Base-by-base conservation (phyloP, 2,888 invertebrate genomes). In the Trichopria drosophilae region DNA sequence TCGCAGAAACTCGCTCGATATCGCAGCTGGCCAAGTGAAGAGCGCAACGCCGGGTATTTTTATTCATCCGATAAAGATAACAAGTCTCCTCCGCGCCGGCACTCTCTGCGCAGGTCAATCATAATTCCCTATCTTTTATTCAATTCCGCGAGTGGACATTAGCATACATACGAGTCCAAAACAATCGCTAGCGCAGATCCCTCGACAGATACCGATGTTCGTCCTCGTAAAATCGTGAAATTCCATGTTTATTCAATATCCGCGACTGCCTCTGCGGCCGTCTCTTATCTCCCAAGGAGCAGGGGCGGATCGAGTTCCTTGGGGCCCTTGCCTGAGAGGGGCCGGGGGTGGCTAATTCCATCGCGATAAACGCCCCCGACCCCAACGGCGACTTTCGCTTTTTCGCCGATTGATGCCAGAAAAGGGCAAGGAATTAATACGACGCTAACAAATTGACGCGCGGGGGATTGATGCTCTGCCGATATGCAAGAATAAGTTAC, bases 211-310 rank as follows among this genome's bases (percentile, higher is more conserved):
- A 73, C 57, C 40, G 28, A 44, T 42, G 58, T 64, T 66, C 48
- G 65, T 60, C 61, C 62, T 69, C 71, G 58, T 72, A 70, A 73
- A 73, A 75, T 73, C 69, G 73, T 68, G 69, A 66, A 71, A 72
- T 70, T 72, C 66, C 65, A 75, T 74, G 72, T 73, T 71, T 72
- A 74, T 75, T 74, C 74, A 73, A 75, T 73, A 75, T 70, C 58
- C 55, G 53, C 52, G 53, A 36, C 47, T 32, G 52, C 50, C 28
- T 35, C 40, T 13, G 41, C 34, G 37, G 43, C 31, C 56, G 20
- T 57, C 43, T 58, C 49, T 55, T 53, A 55, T 57, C 53, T 57
- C 28, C 29, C 24, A 31, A 43, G 59, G 55, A 55, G 63, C 59
- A 57, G 56, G 50, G 59, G 45, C 54, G 51, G 57, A 51, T 46